Base-by-base conservation (phyloP, 2,113 vertebrate species). In the Bubalus kerabau region DNA sequence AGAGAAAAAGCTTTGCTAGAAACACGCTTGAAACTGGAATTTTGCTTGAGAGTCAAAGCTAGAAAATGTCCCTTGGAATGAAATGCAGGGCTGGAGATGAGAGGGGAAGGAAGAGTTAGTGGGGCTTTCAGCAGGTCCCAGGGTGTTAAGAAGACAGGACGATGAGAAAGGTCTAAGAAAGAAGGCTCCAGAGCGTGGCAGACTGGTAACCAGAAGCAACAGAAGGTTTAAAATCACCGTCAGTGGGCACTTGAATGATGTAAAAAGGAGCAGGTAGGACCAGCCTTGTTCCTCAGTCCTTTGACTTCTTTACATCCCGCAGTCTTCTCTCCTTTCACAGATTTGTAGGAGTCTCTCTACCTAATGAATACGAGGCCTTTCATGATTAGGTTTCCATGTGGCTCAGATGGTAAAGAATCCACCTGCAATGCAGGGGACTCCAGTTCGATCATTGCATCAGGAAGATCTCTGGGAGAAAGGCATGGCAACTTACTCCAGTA, bases 201-300 rank as follows among this genome's bases (percentile, higher is more conserved):
- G 32, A 54, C 3, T 4, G 46, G 19, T 32, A 67, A 80, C 4
- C 7, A 50, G 26, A 40, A 9, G 10, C 24, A 32, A 5, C 0
- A n/a, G 7, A 6, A 19, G 12, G 6, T 59, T 60, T 84, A 43
- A 26, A 48, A 17, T 43, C 24, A 2, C 56, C 7, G 3, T 40
- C 82, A 6, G 6, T 52, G 30, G 30, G 24, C 4, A 26, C 1
- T 4, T 32, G 48, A 0, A 1, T 9, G 13, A 6, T 16, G 3
- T 30, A 17, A 17, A 60, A 30, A 13, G 52, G 64, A 62, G 15
- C 28, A 56, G 16, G 10, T 57, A 15, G 36, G 43, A 17, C 10
- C 11, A 15, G 23, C 7, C 17, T 5, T 3, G 7, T 10, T 19
- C 36, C 8, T 11, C 21, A 15, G 19, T 4, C 40, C n/a, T 28